Base-by-base conservation (phyloP, 2,113 vertebrate genomes). In the Scortum barcoo region DNA sequence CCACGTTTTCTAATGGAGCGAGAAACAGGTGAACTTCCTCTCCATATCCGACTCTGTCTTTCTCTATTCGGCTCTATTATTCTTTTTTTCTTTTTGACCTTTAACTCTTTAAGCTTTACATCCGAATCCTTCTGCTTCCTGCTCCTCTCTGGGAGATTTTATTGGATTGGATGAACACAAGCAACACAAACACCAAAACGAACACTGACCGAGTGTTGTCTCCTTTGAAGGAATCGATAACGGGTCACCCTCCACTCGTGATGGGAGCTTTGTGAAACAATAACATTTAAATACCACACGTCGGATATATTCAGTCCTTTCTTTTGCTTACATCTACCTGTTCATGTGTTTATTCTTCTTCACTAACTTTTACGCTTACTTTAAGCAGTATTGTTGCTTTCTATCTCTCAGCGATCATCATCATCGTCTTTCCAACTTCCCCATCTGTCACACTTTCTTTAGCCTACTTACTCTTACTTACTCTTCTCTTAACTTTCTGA, bases 31-130 rank as follows among this genome's bases (percentile, higher is more conserved):
- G 16, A 57, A 68, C 79, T 76, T 51, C 44, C 50, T 54, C 68
- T 58, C 75, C 4, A 3, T 57, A 33, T 53, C 22, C 9, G 20
- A 7, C 57, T 40, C 24, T 13, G 14, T 80, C 44, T 83, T 46
- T 63, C 66, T 63, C n/a, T 57, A 33, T 53, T 19, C 9, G 20
- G 5, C 57, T 40, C 24, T 13, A 19, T 80, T 50, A n/a, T n/a
- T n/a, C n/a, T n/a, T n/a, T 83, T 46, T 63, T 61, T 63, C 58
- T 7, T 5, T 30, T n/a, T 69, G 57, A 65, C 28, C 60, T 70
- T 51, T n/a, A 26, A 8, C 67, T 22, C 44, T 51, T 44, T 33
- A 26, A 3, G 33, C 16, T 65, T 22, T 14, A 2, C 22, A 26
- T 57, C 28, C 51, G n/a, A 2, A 4, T 46, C 22, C 14, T 7